Evolutionary conservation across 2,888 invertebrate species (phyloP), one percentile per base, ranked within the genome.

Genomic region (Psococerastis gibbosa): DNA sequence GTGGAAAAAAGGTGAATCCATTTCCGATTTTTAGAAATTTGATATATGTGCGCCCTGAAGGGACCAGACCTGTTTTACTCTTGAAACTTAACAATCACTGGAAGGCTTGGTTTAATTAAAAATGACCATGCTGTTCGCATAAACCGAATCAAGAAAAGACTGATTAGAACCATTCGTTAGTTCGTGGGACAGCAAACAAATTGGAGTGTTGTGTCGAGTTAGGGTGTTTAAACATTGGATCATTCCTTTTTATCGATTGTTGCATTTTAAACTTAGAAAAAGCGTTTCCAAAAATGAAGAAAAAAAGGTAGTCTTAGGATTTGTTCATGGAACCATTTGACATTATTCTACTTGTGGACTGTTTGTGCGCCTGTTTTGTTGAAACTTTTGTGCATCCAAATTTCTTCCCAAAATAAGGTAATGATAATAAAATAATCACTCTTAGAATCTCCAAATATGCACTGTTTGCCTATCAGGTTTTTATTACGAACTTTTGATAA

Each of bases 191-290:
- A 11, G 27, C 8, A 27, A 27, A 27, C 27, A 27, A n/a, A 9
- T 27, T 27, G 27, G 8, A 38, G 22, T 22, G 38, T 38, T 38
- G 38, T 33, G 33, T 38, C 38, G 20, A 38, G 20, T 38, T 38
- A 38, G 22, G 17, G 38, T 38, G 38, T 38, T 38, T 33, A 16
- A 33, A 20, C 20, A 5, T 34, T 20, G 17, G 18, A 38, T 38
- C 38, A 38, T 38, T 38, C 38, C 38, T 38, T 38, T 38, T 38
- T 38, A 38, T 38, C 22, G 20, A 38, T 38, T 38, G 38, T 38
- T 38, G 38, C 38, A 38, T 38, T 38, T 38, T 38, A 38, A 38
- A 38, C 13, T 13, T 18, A 38, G 20, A 34, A 38, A 38, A 34
- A 38, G 20, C 20, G 38, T 38, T 38, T 15, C 20, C 17, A 38